phyloP scores from a whole-genome alignment of 2,113 vertebrate species.

The Phrynocephalus versicolor region DNA sequence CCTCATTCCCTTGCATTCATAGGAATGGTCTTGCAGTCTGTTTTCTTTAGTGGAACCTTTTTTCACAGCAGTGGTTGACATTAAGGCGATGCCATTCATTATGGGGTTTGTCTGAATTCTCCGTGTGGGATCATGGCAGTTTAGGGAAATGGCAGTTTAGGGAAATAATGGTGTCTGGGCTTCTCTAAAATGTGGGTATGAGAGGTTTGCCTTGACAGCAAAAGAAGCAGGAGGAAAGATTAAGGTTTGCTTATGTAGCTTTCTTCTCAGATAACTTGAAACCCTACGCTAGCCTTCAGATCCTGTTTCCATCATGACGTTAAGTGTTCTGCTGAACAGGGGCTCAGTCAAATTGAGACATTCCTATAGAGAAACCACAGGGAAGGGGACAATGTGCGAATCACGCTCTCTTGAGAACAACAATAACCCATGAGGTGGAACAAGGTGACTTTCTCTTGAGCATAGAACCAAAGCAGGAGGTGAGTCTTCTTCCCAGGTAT shows the following conservation, averaged over 20 bases:
- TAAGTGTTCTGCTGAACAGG: not conserved
- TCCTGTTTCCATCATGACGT: not conserved
- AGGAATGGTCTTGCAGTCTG: not conserved
- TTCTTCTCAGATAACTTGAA: not conserved
- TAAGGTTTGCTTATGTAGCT: not conserved
- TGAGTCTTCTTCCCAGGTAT: not conserved
- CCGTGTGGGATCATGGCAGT: constrained; percentile 8
- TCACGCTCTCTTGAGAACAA: not conserved
- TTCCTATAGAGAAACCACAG: not conserved
- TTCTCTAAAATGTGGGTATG: not conserved
- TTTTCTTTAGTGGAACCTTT: not conserved
- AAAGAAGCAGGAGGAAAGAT: not conserved
- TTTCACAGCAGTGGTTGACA: not conserved
- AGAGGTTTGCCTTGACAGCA: not conserved
- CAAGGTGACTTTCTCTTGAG: not conserved
- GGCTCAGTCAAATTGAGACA: too few relatives aligned
- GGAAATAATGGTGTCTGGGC: not conserved
- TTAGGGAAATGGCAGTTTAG: constrained; percentile 11
- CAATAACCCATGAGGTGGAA: not conserved
- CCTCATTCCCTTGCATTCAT: not conserved
- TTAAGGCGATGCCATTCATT: not conserved
- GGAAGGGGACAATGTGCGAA: not conserved
- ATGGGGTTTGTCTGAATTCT: not conserved
- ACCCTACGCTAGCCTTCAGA: not conserved
- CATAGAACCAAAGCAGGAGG: not conserved